phyloP scores from a whole-genome alignment of 2,797 vertebrate species.

The Mionectes olivaceus region DNA sequence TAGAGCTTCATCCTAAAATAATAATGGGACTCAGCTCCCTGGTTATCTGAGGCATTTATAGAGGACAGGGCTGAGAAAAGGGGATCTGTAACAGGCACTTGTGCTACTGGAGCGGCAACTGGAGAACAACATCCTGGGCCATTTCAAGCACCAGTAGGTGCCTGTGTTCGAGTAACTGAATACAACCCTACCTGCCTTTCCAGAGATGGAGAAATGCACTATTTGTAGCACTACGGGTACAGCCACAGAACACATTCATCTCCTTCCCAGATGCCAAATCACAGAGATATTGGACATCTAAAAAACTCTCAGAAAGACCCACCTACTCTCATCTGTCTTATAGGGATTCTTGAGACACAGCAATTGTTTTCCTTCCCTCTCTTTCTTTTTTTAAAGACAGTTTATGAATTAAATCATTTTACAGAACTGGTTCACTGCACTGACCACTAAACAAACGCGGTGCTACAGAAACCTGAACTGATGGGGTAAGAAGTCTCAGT shows the following conservation, averaged over 20 bases:
- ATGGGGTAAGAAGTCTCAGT: neutral
- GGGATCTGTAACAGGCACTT: neutral
- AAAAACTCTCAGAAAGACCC: neutral
- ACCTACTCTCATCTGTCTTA: neutral
- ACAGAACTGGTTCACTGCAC: neutral
- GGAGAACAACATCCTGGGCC: neutral
- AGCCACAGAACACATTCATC: neutral
- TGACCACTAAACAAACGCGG: neutral
- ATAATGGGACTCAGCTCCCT: neutral
- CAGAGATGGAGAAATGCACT: neutral
- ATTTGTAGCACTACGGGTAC: neutral
- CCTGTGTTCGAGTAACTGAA: neutral
- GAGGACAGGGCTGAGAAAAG: neutral
- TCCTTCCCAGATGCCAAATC: neutral
- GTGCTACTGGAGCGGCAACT: neutral
- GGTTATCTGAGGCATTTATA: neutral
- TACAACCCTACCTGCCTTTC: neutral
- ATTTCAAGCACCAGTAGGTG: neutral
- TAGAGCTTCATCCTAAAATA: neutral
- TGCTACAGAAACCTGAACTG: neutral
- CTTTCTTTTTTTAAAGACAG: neutral
- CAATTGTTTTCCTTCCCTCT: neutral
- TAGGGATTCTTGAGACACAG: neutral
- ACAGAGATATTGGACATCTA: neutral
- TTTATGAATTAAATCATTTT: neutral